Evolutionary conservation across 2,113 vertebrate genomes (phyloP), one percentile per base, ranked within the genome.

Genomic region (Etia nguti): DNA sequence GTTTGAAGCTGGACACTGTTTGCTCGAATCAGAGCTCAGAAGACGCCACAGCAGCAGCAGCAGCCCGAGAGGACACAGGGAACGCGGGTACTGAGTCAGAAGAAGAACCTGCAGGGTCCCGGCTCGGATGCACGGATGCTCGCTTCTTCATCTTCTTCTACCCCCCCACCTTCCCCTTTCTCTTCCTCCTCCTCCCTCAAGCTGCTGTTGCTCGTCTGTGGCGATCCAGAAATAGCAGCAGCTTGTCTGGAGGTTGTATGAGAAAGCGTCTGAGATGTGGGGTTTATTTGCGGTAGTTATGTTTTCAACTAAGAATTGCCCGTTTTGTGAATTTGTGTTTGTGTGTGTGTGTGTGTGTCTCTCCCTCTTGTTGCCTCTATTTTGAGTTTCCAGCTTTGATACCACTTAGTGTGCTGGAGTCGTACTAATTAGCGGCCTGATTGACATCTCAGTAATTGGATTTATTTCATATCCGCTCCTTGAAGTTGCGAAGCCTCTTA

Each of bases 381-480:
- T 88, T 83, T 86, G 60, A 86, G 90, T 86, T 88, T 91, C 24
- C 70, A 86, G 81, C 88, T 79, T 85, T 91, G 89, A 91, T 92
- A 88, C 80, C 82, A 80, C 86, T 90, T 81, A 88, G 86, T 91
- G 89, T 90, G 92, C 86, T 54, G 41, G 87, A 92, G 88, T 87
- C 83, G 62, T 50, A 89, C 92, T 95, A 91, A 95, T 94, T 93
- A 94, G 88, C 50, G 20, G 26, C 59, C 60, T 95, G 94, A 95
- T 88, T 94, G 94, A 95, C 94, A 94, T 90, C 89, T 90, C 79
- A 2, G 86, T 94, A 93, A 95, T 93, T 95, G 92, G 94, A 95
- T 95, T 95, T 93, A 92, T 94, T 95, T 95, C 86, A 93, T 95
- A 94, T 93, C 92, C 87, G 89, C 87, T 94, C 83, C 93, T 93